Conservation (phyloP, 1,140 invertebrate genomes). For the Phymastichus coffea region DNA sequence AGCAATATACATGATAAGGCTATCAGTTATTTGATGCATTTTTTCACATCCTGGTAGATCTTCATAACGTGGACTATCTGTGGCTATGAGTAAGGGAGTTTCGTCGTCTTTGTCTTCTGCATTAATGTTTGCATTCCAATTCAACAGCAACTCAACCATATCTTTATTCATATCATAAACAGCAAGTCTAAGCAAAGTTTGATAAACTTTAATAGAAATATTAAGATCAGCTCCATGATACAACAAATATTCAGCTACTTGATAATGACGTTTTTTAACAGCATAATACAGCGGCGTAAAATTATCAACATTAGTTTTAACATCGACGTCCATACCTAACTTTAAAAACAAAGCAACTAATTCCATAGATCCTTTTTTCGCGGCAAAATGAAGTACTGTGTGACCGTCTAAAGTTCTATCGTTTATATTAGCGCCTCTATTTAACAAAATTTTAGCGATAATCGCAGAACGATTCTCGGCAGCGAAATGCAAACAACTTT, state of each 20-base stretch:
- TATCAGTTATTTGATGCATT: constrained; percentile 17
- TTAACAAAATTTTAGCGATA: constrained; percentile 16
- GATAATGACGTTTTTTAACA: constrained; percentile 13
- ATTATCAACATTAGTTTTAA: constrained; percentile 7
- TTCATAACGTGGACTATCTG: constrained; percentile 17
- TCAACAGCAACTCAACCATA: constrained; percentile 21
- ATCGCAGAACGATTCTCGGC: constrained; percentile 9
- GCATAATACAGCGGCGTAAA: constrained; percentile 17
- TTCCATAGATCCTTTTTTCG: constrained; percentile 14
- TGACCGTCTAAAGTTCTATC: not conserved
- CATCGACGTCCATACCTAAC: constrained; percentile 18
- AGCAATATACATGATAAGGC: constrained; percentile 19
- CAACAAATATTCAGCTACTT: constrained; percentile 15
- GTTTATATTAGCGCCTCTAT: constrained; percentile 14
- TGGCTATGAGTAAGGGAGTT: constrained; percentile 15
- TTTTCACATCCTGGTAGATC: constrained; percentile 18
- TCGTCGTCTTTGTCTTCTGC: constrained; percentile 14
- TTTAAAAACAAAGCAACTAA: constrained; percentile 19
- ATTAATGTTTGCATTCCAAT: constrained; percentile 17
- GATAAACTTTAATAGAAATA: constrained; percentile 10
- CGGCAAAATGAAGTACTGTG: constrained; percentile 19
- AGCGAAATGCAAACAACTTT: constrained; percentile 24
- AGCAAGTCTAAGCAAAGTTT: constrained; percentile 19
- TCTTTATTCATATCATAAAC: constrained; percentile 24
- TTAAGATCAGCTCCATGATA: constrained; percentile 21